A percentile compares a stretch with the other conserved stretches of the same genome.
Conservation (phyloP, 2,888 invertebrate species). For the Ormyrus thymus region DNA sequence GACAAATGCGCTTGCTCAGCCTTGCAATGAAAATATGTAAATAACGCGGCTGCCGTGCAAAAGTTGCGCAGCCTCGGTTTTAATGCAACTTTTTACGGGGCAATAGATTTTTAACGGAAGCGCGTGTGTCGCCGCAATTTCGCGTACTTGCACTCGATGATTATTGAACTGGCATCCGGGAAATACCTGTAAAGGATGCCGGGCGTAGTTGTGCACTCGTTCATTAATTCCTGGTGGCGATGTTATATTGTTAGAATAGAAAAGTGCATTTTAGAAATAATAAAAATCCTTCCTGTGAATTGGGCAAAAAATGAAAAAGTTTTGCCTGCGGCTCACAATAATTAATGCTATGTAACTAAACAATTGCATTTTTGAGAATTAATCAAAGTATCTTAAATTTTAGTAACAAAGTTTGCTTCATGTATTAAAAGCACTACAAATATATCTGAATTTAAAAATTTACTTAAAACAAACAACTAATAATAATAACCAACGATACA, state of each 20-base stretch:
- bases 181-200: not conserved
- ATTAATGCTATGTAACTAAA: too few relatives aligned
- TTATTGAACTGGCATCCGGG: conserved; percentile 35
- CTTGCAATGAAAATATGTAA: too few relatives aligned
- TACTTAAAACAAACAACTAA: not conserved
- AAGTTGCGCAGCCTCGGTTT: not conserved
- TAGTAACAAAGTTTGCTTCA: too few relatives aligned
- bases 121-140: conserved; percentile 26
- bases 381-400: too few relatives aligned
- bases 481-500: too few relatives aligned
- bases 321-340: too few relatives aligned
- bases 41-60: too few relatives aligned
- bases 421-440: too few relatives aligned
- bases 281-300: too few relatives aligned
- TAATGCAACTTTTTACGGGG: conserved; percentile 12
- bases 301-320: too few relatives aligned
- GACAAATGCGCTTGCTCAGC: not conserved
- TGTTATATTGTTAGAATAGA: not conserved
- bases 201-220: not conserved
- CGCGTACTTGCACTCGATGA: not conserved
- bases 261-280: too few relatives aligned
- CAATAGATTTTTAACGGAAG: conserved; percentile 30
- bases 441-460: not conserved
- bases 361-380: too few relatives aligned
- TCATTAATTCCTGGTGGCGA: not conserved